Conservation (phyloP, 1,140 invertebrate species). For the Chionoecetes opilio region DNA sequence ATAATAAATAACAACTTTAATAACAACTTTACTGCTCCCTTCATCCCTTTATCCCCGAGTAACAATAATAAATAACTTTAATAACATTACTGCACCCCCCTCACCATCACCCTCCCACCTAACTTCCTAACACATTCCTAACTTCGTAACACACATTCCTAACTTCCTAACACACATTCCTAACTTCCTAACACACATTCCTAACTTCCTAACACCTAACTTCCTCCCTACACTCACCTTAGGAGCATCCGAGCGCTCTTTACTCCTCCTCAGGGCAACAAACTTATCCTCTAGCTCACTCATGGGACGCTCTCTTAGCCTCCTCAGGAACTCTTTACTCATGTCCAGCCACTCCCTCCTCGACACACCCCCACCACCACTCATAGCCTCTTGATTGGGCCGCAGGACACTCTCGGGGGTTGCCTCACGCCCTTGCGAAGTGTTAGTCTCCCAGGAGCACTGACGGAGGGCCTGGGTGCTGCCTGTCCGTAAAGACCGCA, state of each 20-base stretch:
- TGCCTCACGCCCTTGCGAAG: no score
- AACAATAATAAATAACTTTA: no score
- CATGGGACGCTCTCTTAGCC: background rate
- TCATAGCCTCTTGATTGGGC: no score
- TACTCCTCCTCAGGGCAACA: conserved; percentile 85
- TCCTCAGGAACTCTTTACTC: conserved; percentile 44
- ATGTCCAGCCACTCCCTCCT: conserved; percentile 33
- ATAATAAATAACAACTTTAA: no score
- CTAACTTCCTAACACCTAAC: background rate
- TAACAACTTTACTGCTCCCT: background rate
- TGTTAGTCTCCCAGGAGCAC: no score
- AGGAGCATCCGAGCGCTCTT: conserved; percentile 85
- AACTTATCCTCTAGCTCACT: conserved; percentile 69
- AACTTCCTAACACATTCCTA: no score
- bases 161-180: no score
- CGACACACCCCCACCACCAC: background rate
- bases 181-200: background rate
- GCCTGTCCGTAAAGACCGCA: background rate
- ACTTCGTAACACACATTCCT: no score
- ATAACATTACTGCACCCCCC: background rate
- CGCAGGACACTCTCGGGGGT: no score
- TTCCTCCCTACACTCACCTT: conserved; percentile 81
- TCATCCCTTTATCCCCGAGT: background rate
- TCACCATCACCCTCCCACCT: background rate
- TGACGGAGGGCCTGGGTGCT: no score